Evolutionary conservation across 2,113 vertebrate genomes (phyloP).

Genomic region (Chelonoidis abingdonii): DNA sequence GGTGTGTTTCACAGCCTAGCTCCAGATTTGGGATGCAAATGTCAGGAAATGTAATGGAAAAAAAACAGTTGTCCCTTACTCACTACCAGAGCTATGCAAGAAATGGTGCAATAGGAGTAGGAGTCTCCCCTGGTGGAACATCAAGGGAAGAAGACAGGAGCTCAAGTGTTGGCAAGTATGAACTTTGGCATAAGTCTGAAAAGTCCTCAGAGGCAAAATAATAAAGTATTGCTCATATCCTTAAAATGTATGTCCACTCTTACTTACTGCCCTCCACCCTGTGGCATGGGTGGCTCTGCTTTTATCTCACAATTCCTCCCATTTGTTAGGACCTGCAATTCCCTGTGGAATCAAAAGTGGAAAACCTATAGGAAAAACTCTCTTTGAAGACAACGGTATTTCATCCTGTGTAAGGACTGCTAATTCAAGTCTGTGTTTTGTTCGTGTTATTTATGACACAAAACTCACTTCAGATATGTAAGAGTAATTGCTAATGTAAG

Average conservation of each 20-base stretch:
- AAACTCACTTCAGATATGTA: not conserved
- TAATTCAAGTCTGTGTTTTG: not conserved
- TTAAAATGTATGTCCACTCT: not conserved
- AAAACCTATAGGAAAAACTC: not conserved
- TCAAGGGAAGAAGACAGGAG: not conserved
- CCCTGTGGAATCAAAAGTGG: not conserved
- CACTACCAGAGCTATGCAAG: not conserved
- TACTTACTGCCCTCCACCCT: not conserved
- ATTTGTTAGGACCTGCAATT: not conserved
- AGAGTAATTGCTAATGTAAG: not conserved
- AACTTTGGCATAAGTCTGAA: not conserved
- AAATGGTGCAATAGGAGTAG: not conserved
- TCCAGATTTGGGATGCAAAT: not conserved
- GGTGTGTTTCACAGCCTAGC: not conserved
- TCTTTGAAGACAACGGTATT: not conserved
- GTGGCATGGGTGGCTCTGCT: not conserved
- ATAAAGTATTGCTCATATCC: not conserved
- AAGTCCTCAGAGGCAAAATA: not conserved
- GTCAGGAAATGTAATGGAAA: not conserved
- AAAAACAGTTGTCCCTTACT: not conserved
- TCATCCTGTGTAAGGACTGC: not conserved
- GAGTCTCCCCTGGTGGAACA: not conserved
- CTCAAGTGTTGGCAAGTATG: not conserved
- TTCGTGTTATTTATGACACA: not conserved
- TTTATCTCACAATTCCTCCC: not conserved